These are phyloP conservation scores for Dasysyrphus tricinctus DNA, from an alignment of 2,888 invertebrate genomes.

Conservation along the genomic window DNA sequence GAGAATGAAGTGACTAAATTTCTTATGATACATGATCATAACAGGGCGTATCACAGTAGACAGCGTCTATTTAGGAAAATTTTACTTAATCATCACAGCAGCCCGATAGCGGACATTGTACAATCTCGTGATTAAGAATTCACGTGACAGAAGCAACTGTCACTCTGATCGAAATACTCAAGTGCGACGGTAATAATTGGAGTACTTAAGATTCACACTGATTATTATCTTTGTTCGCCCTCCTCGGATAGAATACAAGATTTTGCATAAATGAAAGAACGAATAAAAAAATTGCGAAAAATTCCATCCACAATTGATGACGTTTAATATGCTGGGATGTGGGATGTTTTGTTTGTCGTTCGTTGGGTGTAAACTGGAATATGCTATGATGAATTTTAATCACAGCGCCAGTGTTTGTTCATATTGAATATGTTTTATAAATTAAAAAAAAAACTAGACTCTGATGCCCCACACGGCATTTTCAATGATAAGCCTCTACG, in stretches of 20 bases:
- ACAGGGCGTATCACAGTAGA: slow-evolving; percentile 31
- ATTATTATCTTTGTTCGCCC: slow-evolving; percentile 4
- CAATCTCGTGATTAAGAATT: slow-evolving; percentile 38
- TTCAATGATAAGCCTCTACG: slow-evolving; percentile 24
- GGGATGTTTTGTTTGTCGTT: slow-evolving; percentile 15
- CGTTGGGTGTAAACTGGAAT: slow-evolving; percentile 40
- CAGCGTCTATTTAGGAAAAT: slow-evolving; percentile 1
- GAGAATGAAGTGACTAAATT: slow-evolving; percentile 31
- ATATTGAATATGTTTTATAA: background rate
- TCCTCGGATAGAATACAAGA: slow-evolving; percentile 11
- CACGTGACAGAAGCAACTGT: slow-evolving; percentile 34
- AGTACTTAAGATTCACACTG: slow-evolving; percentile 46
- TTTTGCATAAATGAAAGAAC: slow-evolving; percentile 5
- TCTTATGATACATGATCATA: slow-evolving; percentile 26
- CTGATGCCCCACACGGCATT: slow-evolving; percentile 24
- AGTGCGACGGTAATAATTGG: slow-evolving; percentile 43
- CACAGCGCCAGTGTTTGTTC: slow-evolving; percentile 26
- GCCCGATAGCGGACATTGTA: slow-evolving; percentile 22
- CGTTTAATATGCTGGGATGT: slow-evolving; percentile 41
- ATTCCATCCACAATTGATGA: slow-evolving; percentile 31
- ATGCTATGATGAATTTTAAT: slow-evolving; percentile 57
- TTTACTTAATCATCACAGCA: slow-evolving; percentile 16
- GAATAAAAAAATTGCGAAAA: slow-evolving; percentile 14
- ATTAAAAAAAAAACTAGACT: background rate
- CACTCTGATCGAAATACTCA: slow-evolving; percentile 5